Evolutionary conservation across 2,797 vertebrate species (phyloP), one percentile per base, ranked within the genome.

Genomic region (Podarcis lilfordi): DNA sequence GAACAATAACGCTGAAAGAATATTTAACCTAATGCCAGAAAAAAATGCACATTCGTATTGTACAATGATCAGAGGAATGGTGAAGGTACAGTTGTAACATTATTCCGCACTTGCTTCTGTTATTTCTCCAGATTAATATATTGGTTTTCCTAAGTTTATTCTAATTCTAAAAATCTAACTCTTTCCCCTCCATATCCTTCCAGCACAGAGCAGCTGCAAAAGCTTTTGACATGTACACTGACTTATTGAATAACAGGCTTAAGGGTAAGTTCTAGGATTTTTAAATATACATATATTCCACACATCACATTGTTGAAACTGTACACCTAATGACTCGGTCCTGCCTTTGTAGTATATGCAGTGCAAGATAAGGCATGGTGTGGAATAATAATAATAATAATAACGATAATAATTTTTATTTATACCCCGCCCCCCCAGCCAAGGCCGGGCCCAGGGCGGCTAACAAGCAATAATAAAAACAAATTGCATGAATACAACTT

Each of bases 41-140:
- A 98, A 94, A 94, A 97, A 98, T 81, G 94, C 96, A 0, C 95
- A 88, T 5, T 98, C 98, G 15, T 99, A 98, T 91, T 98, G 98
- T 37, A 97, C 98, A 0, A 95, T 99, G 96, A 99, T 99, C 95
- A 96, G 97, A 90, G 99, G 99, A 84, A 98, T 98, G 98, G 98
- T 98, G 90, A 99, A 98, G 98, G 99, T 99, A 91, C 43, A 82
- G n/a, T 82, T 86, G 1, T 1, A 64, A 64, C 80, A 1, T 66
- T 55, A 40, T 27, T 77, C 23, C 43, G 78, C 7, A 10, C 27
- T 25, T 64, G 40, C 1, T 8, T 87, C 75, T 86, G 81, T 71
- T 79, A 66, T 3, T n/a, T 59, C 17, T 55, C 7, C 29, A 29
- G 23, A n/a, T 72, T 32, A 27, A 9, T 37, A 77, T 27, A 19